phyloP scores from a whole-genome alignment of 2,888 invertebrate species.

The Exephanes ischioxanthus region DNA sequence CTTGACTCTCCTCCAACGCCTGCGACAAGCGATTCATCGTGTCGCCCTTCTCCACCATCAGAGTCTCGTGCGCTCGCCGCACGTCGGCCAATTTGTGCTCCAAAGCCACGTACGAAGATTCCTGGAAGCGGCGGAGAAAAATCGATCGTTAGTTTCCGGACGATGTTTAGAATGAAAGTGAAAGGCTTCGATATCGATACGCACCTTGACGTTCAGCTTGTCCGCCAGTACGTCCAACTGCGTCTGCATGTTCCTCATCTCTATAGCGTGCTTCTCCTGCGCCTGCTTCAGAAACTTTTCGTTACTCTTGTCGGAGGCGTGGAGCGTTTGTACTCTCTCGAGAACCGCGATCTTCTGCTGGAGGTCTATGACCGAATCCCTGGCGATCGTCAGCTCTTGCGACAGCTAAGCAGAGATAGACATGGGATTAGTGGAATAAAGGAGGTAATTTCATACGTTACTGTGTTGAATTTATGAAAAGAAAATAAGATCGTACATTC shows the following conservation, averaged over 20 bases:
- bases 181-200: background rate
- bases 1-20: conserved; percentile 88
- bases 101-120: conserved; percentile 76
- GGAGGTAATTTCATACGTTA: background rate
- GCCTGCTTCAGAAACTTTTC: conserved; percentile 84
- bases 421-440: background rate
- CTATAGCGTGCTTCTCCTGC: conserved; percentile 85
- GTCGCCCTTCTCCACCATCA: conserved; percentile 88
- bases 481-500: conserved; percentile 74
- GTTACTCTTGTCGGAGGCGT: conserved; percentile 79
- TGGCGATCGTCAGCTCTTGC: conserved; percentile 78
- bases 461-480: background rate
- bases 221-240: conserved; percentile 84
- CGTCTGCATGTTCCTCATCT: conserved; percentile 85
- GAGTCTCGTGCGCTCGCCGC: conserved; percentile 87
- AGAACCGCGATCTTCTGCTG: conserved; percentile 80
- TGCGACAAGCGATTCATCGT: conserved; percentile 88
- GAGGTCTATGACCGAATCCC: conserved; percentile 78
- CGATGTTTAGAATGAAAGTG: background rate
- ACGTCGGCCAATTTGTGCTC: conserved; percentile 84
- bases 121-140: conserved; percentile 71
- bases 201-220: conserved; percentile 82
- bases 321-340: conserved; percentile 79
- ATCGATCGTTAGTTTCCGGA: background rate
- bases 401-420: conserved; percentile 72